Evolutionary conservation across 2,797 vertebrate species (phyloP).

Genomic region (Sebastes paucispinis): DNA sequence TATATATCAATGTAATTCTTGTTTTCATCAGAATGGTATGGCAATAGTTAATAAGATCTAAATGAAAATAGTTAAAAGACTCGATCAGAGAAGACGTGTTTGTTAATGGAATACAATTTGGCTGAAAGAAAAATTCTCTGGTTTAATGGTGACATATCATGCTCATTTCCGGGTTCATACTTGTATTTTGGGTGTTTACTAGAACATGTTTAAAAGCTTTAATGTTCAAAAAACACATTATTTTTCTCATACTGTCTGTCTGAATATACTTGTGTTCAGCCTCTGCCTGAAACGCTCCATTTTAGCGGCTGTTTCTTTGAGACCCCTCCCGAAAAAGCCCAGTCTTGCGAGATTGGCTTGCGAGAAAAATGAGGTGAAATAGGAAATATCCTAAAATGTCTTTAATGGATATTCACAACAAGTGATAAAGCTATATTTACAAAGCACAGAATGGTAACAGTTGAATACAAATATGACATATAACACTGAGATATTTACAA

Average conservation of each 20-base stretch:
- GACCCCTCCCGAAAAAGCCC: too few species aligned
- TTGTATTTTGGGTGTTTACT: too few species aligned
- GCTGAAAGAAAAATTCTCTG: neutral
- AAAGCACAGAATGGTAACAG: neutral
- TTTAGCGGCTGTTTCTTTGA: too few species aligned
- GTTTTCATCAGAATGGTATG: neutral
- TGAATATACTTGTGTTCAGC: too few species aligned
- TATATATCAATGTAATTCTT: neutral
- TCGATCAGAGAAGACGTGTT: neutral
- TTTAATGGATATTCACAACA: slow-evolving; percentile 4
- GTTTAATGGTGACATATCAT: too few species aligned
- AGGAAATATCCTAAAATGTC: neutral
- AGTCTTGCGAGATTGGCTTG: too few species aligned
- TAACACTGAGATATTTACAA: slow-evolving; percentile 19
- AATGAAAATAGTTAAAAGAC: neutral
- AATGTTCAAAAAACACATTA: too few species aligned
- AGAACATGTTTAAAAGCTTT: too few species aligned
- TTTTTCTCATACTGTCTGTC: too few species aligned
- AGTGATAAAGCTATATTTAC: slow-evolving; percentile 17
- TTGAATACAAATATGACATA: slow-evolving; percentile 22
- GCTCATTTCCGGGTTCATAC: too few species aligned
- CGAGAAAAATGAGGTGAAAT: neutral
- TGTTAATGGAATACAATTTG: neutral
- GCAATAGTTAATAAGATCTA: neutral
- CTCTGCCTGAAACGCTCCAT: too few species aligned